These are phyloP conservation scores for Ooceraea biroi DNA, from an alignment of 1,140 invertebrate genomes.

Conservation along the genomic window DNA sequence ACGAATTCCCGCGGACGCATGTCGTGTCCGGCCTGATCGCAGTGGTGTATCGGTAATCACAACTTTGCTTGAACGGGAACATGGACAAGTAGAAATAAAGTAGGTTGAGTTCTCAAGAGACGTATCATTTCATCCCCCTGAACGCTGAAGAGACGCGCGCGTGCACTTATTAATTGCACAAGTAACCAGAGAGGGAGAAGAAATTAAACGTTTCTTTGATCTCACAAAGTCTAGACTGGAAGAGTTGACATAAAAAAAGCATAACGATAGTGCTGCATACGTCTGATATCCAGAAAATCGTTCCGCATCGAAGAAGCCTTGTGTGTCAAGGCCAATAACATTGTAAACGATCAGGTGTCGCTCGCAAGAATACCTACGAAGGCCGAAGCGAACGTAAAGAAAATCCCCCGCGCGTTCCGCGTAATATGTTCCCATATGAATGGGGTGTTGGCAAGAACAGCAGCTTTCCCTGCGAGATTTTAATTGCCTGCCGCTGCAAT, in stretches of 20 bases:
- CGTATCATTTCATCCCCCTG: constrained; percentile 11
- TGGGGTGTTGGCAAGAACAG: background rate
- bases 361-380: constrained; percentile 20
- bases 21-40: constrained; percentile 27
- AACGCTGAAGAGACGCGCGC: background rate
- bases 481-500: background rate
- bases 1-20: constrained; percentile 19
- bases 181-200: background rate
- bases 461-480: constrained; percentile 1
- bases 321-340: constrained; percentile 31
- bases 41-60: constrained; percentile 19
- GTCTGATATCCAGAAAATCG: background rate
- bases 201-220: background rate
- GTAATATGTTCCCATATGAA: constrained; percentile 12
- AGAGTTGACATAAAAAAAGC: background rate
- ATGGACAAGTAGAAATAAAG: constrained; percentile 32
- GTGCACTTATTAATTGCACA: background rate
- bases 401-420: background rate
- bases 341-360: constrained; percentile 17
- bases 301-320: background rate
- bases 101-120: constrained; percentile 35
- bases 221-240: background rate
- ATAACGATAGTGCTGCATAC: background rate
- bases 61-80: constrained; percentile 9
- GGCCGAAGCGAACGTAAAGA: background rate